Base-by-base conservation (phyloP, 2,113 vertebrate species). In the Peromyscus leucopus region DNA sequence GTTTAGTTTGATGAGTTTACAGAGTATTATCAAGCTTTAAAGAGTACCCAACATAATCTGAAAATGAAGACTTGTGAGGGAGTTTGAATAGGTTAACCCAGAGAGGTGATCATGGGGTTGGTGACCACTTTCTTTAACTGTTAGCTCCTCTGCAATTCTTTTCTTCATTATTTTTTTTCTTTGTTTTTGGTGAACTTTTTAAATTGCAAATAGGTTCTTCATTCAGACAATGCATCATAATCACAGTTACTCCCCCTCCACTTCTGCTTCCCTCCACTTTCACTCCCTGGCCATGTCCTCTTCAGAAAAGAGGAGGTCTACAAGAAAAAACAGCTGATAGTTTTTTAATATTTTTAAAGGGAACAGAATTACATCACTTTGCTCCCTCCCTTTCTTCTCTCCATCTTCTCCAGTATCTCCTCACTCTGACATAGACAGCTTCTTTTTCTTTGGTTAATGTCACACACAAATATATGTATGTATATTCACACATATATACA, bases 91-190 rank as follows among this genome's bases (percentile, higher is more conserved):
- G 7, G 36, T 39, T 92, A 39, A 48, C 13, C 5, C 24, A 36
- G 2, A 36, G 1, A 61, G 26, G 5, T 4, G 26, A 90, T 26
- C 2, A 0, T 22, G 2, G 1, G 5, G 1, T 67, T 31, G 16
- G 33, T 46, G 22, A 78, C 5, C 3, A 0, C 61, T n/a, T 85
- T 24, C 3, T n/a, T 16, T 19, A 55, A 39, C 24, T 5, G 1
- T 46, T 13, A 11, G 9, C 6, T 51, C 6, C 17, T 85, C 42
- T 71, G 33, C 13, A 92, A 51, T 91, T 92, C 51, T 65, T 85
- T 85, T 65, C 39, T 33, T 65, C 22, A 65, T 46, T 19, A 19
- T 48, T 1, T 46, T 63, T 65, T 42, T 12, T 42, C 2, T 22
- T 74, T 74, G 17, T 74, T 74, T 74, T n/a, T 71, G 67, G 67